phyloP scores from a whole-genome alignment of 1,140 invertebrate genomes.

The Pseudomyrmex gracilis region DNA sequence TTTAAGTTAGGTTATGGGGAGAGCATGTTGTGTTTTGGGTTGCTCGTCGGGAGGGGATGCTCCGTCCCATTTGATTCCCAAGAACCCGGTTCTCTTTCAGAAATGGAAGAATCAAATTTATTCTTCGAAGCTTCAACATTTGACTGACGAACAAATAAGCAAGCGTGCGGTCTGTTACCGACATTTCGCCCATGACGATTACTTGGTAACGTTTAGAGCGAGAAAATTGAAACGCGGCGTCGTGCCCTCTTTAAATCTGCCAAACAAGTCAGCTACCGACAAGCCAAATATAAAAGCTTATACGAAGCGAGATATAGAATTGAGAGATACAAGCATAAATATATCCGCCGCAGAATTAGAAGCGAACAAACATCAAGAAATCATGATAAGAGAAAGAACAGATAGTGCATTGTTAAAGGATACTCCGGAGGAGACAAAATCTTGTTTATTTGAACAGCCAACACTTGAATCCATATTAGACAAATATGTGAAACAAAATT shows the following conservation, averaged over 20 bases:
- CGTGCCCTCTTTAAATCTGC: conserved; percentile 31
- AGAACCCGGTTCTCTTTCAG: conserved; percentile 38
- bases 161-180: conserved; percentile 41
- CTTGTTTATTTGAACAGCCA: neutral
- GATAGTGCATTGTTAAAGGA: conserved; percentile 9
- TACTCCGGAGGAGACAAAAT: neutral
- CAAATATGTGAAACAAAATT: neutral
- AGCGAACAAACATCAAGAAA: neutral
- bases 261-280: neutral
- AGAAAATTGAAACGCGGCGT: conserved; percentile 43
- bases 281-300: neutral
- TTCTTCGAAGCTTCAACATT: conserved; percentile 25
- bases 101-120: conserved; percentile 43
- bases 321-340: neutral
- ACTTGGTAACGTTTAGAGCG: conserved; percentile 23
- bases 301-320: neutral
- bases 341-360: neutral
- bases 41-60: conserved; percentile 29
- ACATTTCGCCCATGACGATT: conserved; percentile 34
- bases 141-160: conserved; percentile 50
- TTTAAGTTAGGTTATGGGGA: conserved; percentile 35
- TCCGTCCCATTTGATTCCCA: conserved; percentile 40
- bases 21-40: conserved; percentile 25
- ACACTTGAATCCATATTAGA: neutral
- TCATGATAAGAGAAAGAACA: neutral